Percentiles rank a stretch among this genome's conserved stretches.
phyloP scores from a whole-genome alignment of 1,140 invertebrate species.

The Goniozus legneri region DNA sequence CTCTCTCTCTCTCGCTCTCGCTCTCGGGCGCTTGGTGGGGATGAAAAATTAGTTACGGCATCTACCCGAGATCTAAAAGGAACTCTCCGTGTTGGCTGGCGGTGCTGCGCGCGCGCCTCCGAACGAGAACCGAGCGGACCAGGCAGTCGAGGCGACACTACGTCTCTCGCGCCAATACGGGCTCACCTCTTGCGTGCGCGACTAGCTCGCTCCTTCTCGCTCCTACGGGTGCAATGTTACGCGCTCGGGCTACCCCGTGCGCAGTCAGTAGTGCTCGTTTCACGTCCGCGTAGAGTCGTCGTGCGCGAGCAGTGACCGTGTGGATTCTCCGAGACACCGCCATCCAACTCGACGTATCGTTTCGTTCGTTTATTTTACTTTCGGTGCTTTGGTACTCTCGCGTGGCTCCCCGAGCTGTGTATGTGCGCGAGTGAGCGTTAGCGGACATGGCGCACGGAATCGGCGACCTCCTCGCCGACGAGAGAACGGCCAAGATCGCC shows the following conservation, averaged over 20 bases:
- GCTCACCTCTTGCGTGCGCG: no score
- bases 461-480: slow-evolving; percentile 50
- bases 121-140: no score
- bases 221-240: slow-evolving; percentile 54
- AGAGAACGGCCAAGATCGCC: slow-evolving; percentile 41
- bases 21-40: no score
- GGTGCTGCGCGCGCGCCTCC: slow-evolving; percentile 38
- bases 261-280: slow-evolving; percentile 28
- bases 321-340: no score
- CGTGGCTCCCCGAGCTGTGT: slow-evolving; percentile 14
- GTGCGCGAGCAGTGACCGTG: slow-evolving; percentile 3
- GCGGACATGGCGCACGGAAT: slow-evolving; percentile 59
- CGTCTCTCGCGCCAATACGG: no score
- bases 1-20: no score
- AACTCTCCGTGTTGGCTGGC: slow-evolving; percentile 40
- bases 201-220: no score
- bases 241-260: slow-evolving; percentile 42
- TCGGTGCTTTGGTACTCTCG: no score
- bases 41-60: slow-evolving; percentile 53
- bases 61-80: slow-evolving; percentile 48
- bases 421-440: slow-evolving; percentile 14
- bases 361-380: slow-evolving; percentile 44
- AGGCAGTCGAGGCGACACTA: no score
- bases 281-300: slow-evolving; percentile 23
- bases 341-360: not conserved